These are phyloP conservation scores for Hassar affinis DNA, from an alignment of 2,113 vertebrate species.

Conservation along the genomic window DNA sequence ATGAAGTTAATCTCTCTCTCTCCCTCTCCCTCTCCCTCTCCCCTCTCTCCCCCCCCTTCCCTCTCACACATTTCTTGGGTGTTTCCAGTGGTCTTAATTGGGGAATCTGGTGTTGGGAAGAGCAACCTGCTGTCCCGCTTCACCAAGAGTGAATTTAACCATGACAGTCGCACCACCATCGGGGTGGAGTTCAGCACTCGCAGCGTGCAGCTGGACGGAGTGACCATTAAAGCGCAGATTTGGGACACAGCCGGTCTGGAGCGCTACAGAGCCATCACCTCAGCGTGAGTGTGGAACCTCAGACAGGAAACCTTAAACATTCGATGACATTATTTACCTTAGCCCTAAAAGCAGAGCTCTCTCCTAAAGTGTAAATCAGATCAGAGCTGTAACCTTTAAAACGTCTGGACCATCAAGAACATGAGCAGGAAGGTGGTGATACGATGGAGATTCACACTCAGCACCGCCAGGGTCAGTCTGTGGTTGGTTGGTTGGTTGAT, in stretches of 20 bases:
- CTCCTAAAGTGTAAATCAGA: neutral
- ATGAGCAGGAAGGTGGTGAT: neutral
- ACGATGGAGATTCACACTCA: neutral
- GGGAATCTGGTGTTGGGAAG: constrained; percentile 78
- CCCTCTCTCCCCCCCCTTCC: too few relatives aligned
- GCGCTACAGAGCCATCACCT: constrained; percentile 94
- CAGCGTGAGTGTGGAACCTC: constrained; percentile 79
- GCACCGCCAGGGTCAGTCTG: neutral
- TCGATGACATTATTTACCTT: neutral
- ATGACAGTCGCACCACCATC: constrained; percentile 94
- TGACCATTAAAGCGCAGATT: constrained; percentile 88
- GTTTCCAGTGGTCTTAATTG: constrained; percentile 93
- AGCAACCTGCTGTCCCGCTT: constrained; percentile 81
- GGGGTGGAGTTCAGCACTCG: constrained; percentile 96
- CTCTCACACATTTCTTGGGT: too few relatives aligned
- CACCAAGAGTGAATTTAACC: constrained; percentile 93
- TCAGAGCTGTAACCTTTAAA: neutral
- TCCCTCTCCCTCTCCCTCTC: neutral
- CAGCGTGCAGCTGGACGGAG: constrained; percentile 77
- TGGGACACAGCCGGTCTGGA: constrained; percentile 96
- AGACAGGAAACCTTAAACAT: neutral
- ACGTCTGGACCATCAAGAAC: neutral
- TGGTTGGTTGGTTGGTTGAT: too few relatives aligned
- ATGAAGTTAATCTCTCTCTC: neutral
- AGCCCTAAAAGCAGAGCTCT: neutral